phyloP scores from a whole-genome alignment of 1,140 invertebrate genomes.

The Scaptomyza montana region DNA sequence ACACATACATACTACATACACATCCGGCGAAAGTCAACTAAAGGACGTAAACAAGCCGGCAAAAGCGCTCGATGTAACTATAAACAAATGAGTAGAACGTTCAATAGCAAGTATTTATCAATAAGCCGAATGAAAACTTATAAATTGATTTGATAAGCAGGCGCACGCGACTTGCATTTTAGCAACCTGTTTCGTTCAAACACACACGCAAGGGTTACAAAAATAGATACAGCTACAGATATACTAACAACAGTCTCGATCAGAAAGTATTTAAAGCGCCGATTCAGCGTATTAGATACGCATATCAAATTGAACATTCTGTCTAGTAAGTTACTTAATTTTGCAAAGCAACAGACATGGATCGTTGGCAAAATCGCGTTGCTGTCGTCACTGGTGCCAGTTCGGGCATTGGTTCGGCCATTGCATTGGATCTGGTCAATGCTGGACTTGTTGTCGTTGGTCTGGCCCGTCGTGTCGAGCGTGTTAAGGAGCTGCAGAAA shows the following conservation, averaged over 20 bases:
- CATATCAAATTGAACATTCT: slow-evolving; percentile 5
- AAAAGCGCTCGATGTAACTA: not conserved
- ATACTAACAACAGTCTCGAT: too few species aligned
- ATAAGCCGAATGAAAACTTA: slow-evolving; percentile 6
- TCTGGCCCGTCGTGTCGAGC: slow-evolving; percentile 87
- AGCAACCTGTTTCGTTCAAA: not conserved
- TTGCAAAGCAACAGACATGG: slow-evolving; percentile 84
- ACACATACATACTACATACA: not conserved
- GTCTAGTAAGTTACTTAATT: too few species aligned
- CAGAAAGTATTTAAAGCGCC: slow-evolving; percentile 45
- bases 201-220: slow-evolving; percentile 4
- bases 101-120: slow-evolving; percentile 8
- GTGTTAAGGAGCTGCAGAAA: slow-evolving; percentile 84
- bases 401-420: slow-evolving; percentile 88
- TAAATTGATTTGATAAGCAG: slow-evolving; percentile 18
- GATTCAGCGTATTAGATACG: not conserved
- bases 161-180: not conserved
- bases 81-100: not conserved
- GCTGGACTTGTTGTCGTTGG: slow-evolving; percentile 88
- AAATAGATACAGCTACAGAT: not conserved
- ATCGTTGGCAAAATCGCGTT: slow-evolving; percentile 87
- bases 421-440: slow-evolving; percentile 85
- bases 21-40: slow-evolving; percentile 1
- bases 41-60: not conserved
- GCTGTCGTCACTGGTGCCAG: slow-evolving; percentile 91